phyloP scores from a whole-genome alignment of 1,140 invertebrate species.

The Lanistes nyassanus region DNA sequence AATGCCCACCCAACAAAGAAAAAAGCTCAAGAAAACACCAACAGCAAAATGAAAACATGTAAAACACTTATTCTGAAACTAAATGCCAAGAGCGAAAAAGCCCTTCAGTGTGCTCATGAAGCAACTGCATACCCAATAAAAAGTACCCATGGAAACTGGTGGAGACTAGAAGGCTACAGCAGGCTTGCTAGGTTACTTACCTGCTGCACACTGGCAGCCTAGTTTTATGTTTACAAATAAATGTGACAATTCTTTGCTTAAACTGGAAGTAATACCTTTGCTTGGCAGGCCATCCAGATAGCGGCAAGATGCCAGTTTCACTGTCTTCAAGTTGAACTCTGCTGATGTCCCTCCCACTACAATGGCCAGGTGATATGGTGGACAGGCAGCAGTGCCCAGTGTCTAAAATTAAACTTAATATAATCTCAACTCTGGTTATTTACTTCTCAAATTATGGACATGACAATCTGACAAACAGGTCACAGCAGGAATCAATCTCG shows the following conservation, averaged over 20 bases:
- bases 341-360: conserved; percentile 67
- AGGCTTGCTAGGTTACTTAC: background rate
- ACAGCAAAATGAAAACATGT: background rate
- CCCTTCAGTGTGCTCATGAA: no score
- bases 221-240: no score
- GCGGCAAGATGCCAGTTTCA: conserved; percentile 65
- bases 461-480: no score
- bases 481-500: no score
- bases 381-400: conserved; percentile 67
- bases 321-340: conserved; percentile 66
- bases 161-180: no score
- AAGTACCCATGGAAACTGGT: background rate
- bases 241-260: no score
- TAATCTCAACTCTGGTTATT: no score
- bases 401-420: no score
- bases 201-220: no score
- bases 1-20: background rate
- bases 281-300: conserved; percentile 65
- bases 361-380: conserved; percentile 67
- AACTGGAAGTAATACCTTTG: conserved; percentile 29
- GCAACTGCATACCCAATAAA: background rate
- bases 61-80: background rate
- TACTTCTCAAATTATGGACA: no score
- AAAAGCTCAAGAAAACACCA: background rate
- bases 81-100: no score